These are phyloP conservation scores for Baronia brevicornis DNA, from an alignment of 2,888 invertebrate species.

Conservation along the genomic window DNA sequence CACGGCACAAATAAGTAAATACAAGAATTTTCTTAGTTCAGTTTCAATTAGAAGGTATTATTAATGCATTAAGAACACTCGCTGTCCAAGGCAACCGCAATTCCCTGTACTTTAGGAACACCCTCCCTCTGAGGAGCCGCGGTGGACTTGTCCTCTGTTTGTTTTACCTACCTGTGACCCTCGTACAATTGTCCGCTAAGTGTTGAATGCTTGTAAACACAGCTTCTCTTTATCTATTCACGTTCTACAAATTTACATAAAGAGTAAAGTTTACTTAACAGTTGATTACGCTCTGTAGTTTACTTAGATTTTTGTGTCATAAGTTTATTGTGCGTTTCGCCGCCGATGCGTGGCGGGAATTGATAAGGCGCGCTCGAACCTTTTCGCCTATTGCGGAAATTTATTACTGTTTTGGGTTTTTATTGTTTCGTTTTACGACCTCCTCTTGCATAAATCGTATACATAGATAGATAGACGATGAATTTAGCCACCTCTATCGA, in stretches of 20 bases:
- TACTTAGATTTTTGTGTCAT: constrained; percentile 50
- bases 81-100: constrained; percentile 49
- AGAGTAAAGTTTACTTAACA: constrained; percentile 12
- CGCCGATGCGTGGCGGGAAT: constrained; percentile 67
- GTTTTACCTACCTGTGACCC: constrained; percentile 67
- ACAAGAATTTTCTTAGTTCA: constrained; percentile 33
- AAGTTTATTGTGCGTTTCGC: constrained; percentile 67
- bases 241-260: constrained; percentile 27
- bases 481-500: constrained; percentile 68
- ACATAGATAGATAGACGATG: constrained; percentile 75
- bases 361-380: constrained; percentile 74
- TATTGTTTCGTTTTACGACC: constrained; percentile 77
- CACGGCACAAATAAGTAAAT: too few species aligned
- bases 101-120: constrained; percentile 63
- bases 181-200: constrained; percentile 66
- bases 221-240: constrained; percentile 48
- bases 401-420: constrained; percentile 78
- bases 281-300: constrained; percentile 5
- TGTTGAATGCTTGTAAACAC: constrained; percentile 72
- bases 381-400: constrained; percentile 75
- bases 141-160: constrained; percentile 60
- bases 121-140: constrained; percentile 52
- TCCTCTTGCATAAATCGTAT: constrained; percentile 71
- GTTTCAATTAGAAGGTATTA: constrained; percentile 67
- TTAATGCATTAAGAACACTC: constrained; percentile 67